Percentiles rank a stretch among this genome's conserved stretches.
Evolutionary conservation across 2,888 invertebrate species (phyloP).

Genomic region (Epirrhoe tristata): DNA sequence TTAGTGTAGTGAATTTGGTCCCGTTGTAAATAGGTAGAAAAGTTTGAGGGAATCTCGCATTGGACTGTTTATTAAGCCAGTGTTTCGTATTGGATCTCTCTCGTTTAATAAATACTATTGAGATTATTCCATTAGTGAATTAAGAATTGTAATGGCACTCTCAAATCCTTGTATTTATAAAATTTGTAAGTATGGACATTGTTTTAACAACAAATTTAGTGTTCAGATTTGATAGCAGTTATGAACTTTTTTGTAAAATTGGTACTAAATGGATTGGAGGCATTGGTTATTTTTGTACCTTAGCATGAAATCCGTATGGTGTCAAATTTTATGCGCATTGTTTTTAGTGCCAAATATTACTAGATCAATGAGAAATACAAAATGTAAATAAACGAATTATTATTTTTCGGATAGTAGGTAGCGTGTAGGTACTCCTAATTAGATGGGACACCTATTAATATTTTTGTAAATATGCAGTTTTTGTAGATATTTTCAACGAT

Average conservation of each 20-base stretch:
- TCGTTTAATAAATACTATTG: slow-evolving; percentile 63
- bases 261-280: not conserved
- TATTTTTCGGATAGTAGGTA: slow-evolving; percentile 20
- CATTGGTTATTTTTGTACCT: slow-evolving; percentile 2
- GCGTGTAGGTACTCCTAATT: slow-evolving; percentile 2
- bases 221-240: not conserved
- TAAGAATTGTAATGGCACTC: slow-evolving; percentile 59
- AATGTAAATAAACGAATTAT: slow-evolving; percentile 37
- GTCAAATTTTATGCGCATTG: not conserved
- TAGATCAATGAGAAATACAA: slow-evolving; percentile 21
- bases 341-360: slow-evolving; percentile 9
- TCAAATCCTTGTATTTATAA: slow-evolving; percentile 18
- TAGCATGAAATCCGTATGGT: not conserved
- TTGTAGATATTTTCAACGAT: slow-evolving; percentile 65
- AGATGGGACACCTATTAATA: slow-evolving; percentile 30
- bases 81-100: slow-evolving; percentile 76
- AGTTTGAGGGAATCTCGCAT: slow-evolving; percentile 31
- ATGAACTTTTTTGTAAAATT: not conserved
- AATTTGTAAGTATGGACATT: not conserved
- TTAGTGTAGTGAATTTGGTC: slow-evolving; percentile 23
- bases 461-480: slow-evolving; percentile 63
- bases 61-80: slow-evolving; percentile 55
- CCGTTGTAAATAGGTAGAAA: slow-evolving; percentile 38
- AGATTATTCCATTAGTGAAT: slow-evolving; percentile 84
- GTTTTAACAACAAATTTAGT: not conserved